Conservation (phyloP, 2,797 vertebrate species). For the Rallus crepitans region DNA sequence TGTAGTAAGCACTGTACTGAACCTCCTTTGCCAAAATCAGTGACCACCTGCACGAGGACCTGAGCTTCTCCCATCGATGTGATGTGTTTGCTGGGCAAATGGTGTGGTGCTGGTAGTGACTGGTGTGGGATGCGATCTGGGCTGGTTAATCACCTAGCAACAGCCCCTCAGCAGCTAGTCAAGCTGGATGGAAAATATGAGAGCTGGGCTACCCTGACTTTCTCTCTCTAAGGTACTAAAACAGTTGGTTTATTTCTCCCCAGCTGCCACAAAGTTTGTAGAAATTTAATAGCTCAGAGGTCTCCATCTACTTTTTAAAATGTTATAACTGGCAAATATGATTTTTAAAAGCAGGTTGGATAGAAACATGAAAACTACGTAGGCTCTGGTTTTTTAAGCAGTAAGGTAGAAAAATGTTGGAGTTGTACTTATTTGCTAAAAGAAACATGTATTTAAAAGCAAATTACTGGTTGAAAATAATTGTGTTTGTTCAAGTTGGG, state of each 20-base stretch:
- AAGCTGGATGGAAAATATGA: neutral
- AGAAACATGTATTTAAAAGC: neutral
- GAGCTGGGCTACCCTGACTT: neutral
- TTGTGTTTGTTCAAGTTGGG: neutral
- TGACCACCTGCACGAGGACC: neutral
- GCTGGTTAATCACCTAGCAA: neutral
- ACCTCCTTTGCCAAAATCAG: neutral
- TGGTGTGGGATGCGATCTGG: neutral
- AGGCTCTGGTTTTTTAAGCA: neutral
- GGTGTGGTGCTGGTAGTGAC: too few species aligned
- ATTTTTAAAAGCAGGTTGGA: neutral
- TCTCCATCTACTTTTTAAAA: neutral
- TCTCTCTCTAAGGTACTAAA: neutral
- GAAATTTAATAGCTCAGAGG: neutral
- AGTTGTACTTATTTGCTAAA: neutral
- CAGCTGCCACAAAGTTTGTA: neutral
- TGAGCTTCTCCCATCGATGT: neutral
- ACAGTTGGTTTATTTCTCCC: neutral
- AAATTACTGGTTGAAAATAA: neutral
- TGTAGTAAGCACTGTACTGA: neutral
- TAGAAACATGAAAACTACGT: accelerated
- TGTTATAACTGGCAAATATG: neutral
- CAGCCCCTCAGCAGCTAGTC: neutral
- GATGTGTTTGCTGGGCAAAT: neutral
- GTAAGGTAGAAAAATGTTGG: neutral